Base-by-base conservation (phyloP, 2,797 vertebrate species). In the Mormyrops boulengeri region DNA sequence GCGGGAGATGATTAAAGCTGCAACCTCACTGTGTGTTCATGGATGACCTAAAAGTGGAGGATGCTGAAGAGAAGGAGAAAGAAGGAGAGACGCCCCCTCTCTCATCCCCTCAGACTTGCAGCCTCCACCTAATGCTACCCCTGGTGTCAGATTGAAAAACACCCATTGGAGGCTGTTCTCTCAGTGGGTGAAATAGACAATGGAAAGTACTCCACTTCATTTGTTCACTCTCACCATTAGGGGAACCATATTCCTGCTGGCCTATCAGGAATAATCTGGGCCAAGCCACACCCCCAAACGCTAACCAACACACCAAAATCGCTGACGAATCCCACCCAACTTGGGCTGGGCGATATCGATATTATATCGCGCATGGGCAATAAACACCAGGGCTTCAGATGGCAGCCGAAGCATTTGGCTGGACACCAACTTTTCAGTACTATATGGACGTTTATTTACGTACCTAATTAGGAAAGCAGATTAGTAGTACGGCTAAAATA, bases 81-180 rank as follows among this genome's bases (percentile, higher is more conserved):
- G 87, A 89, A 92, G 87, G 90, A 91, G 92, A 94, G 91, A 34
- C 88, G 47, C 38, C 49, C 22, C 60, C 88, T 84, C 90, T 69
- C 90, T 69, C 84, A 41, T 91, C 90, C 91, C 85, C 90, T 90
- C 93, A 93, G 92, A 91, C 92, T 90, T 89, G 91, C 94, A 93
- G 92, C 95, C 95, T 91, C 91, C 91, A 91, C 93, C 91, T 93
- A 93, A 92, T 94, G 90, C 89, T 89, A 91, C 88, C 53, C 53
- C 80, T 89, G 90, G 88, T 92, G 94, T 94, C 91, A 93, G 89
- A 93, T 92, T 92, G 91, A 89, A 96, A 94, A 91, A 73, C 69
- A 30, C 91, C 90, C 92, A 88, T 80, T 92, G 88, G 93, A 88
- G 89, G 88, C 91, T 89, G 49, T 44, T 38, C 88, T 87, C 73